These are phyloP conservation scores for Epistrophella euchroma DNA, from an alignment of 2,888 invertebrate species.

Conservation along the genomic window DNA sequence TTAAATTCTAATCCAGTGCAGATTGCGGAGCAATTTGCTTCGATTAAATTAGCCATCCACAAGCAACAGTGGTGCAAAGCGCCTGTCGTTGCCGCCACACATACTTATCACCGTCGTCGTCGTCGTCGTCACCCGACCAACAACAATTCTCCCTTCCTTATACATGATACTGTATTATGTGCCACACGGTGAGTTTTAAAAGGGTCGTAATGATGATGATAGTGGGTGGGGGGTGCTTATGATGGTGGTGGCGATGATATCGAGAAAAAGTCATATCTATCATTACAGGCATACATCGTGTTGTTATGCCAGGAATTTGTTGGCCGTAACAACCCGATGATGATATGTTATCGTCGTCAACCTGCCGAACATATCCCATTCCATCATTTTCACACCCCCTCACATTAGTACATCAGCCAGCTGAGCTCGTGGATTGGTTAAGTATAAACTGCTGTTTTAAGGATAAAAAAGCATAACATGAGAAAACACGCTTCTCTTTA, in stretches of 20 bases:
- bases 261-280: constrained; percentile 63
- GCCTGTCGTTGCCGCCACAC: constrained; percentile 38
- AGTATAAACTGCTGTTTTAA: constrained; percentile 54
- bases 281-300: constrained; percentile 74
- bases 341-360: constrained; percentile 73
- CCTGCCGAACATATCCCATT: constrained; percentile 68
- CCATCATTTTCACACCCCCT: constrained; percentile 17
- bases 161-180: neutral
- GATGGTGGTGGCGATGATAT: constrained; percentile 28
- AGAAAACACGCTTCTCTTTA: neutral
- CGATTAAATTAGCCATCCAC: constrained; percentile 83
- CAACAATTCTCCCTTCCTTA: constrained; percentile 35
- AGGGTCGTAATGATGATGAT: constrained; percentile 57
- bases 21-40: constrained; percentile 84
- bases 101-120: constrained; percentile 60
- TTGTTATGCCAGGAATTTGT: constrained; percentile 70
- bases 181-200: constrained; percentile 44
- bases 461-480: constrained; percentile 36
- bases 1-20: constrained; percentile 80
- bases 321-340: constrained; percentile 51
- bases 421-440: constrained; percentile 45
- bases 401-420: constrained; percentile 9
- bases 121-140: constrained; percentile 21
- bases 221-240: no score
- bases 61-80: constrained; percentile 61